Conservation (phyloP, 2,888 invertebrate genomes). For the Linnaemya tessellans region DNA sequence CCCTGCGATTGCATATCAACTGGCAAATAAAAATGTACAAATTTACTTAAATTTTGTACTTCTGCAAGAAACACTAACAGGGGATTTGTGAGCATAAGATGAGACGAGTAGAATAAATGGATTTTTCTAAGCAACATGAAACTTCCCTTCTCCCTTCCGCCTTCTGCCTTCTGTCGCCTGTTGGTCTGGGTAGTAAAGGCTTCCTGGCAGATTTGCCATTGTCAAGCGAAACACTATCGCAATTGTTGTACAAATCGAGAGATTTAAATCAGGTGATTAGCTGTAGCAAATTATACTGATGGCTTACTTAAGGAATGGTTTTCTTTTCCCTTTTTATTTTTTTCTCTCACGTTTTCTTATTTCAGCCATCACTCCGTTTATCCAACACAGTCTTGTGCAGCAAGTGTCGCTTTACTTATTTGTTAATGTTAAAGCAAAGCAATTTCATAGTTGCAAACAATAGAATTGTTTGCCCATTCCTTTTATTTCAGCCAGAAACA, state of each 20-base stretch:
- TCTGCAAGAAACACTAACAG: background rate
- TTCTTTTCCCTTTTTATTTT: background rate
- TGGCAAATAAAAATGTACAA: background rate
- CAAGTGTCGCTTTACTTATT: background rate
- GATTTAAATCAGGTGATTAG: background rate
- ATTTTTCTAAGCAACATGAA: too few relatives aligned
- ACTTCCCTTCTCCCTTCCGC: background rate
- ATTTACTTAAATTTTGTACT: background rate
- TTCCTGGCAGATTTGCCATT: background rate
- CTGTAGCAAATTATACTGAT: background rate
- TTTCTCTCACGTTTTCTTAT: background rate
- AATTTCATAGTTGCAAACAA: background rate
- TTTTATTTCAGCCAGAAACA: background rate
- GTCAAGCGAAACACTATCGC: background rate
- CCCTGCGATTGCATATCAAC: background rate
- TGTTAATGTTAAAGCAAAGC: background rate
- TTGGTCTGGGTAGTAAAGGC: background rate
- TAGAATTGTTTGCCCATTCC: background rate
- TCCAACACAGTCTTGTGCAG: background rate
- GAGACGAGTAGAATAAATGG: too few relatives aligned
- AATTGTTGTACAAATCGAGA: background rate
- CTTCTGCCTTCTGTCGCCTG: background rate
- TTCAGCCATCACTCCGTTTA: background rate
- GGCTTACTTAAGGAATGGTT: background rate
- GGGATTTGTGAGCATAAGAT: background rate